Evolutionary conservation across 1,140 invertebrate genomes (phyloP), one percentile per base, ranked within the genome.

Genomic region (Bicyclus anynana): DNA sequence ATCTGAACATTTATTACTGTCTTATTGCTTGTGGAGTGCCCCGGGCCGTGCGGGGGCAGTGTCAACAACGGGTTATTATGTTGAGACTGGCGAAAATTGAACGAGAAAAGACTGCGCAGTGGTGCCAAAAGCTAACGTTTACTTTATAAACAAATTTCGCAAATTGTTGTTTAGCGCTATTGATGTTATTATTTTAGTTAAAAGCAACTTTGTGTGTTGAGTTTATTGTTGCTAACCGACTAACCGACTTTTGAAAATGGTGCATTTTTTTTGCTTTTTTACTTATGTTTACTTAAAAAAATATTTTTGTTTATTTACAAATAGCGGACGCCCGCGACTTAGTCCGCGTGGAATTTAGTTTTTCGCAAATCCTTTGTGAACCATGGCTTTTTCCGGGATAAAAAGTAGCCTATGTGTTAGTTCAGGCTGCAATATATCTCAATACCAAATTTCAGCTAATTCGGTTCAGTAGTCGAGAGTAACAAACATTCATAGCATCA

Each of bases 1-100:
- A 79, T 72, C 75, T 72, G 77, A 87, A 80, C 84, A 85, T 85
- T 85, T 87, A 87, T 87, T 87, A 87, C 82, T 81, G 74, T 85
- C 79, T 85, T 85, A 87, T 87, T 87, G 80, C 74, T 79, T 77
- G 79, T 78, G 74, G 73, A 84, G 77, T 77, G 83, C 70, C 77
- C 60, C 64, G 59, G 77, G 77, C 73, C 62, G 60, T 75, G 77
- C 73, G 65, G 74, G 72, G 69, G 69, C 62, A 72, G 59, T 73
- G 80, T 80, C 80, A 87, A 87, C 81, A 84, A 77, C 74, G 75
- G 80, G 79, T 87, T 87, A 84, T 87, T 84, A 87, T 84, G 81
- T 87, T 80, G 79, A 72, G 68, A 79, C 76, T 79, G 65, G 78
- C 76, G 73, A 79, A 84, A 84, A 83, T 82, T 83, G 77, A 86